phyloP scores from a whole-genome alignment of 2,113 vertebrate species.

The Bos taurus region ARS-UCD2.0 NC_037328.1:95518501-95519000 shows the following conservation, averaged over 20 bases:
- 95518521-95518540: background rate
- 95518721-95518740: background rate
- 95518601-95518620: background rate
- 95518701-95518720: background rate
- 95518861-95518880: background rate
- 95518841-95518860: background rate
- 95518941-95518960: constrained; percentile 2
- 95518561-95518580: background rate
- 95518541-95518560: background rate
- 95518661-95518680: background rate
- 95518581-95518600: background rate
- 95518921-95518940: background rate
- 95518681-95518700: background rate
- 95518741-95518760: background rate
- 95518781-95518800: constrained; percentile 4
- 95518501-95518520: background rate
- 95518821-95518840: background rate
- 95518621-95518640: background rate
- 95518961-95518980: background rate
- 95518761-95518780: background rate
- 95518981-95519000: background rate
- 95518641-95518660: background rate
- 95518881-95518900: background rate
- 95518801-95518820: background rate
- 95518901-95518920: background rate